phyloP scores from a whole-genome alignment of 2,113 vertebrate species.

The Proteles cristata region DNA sequence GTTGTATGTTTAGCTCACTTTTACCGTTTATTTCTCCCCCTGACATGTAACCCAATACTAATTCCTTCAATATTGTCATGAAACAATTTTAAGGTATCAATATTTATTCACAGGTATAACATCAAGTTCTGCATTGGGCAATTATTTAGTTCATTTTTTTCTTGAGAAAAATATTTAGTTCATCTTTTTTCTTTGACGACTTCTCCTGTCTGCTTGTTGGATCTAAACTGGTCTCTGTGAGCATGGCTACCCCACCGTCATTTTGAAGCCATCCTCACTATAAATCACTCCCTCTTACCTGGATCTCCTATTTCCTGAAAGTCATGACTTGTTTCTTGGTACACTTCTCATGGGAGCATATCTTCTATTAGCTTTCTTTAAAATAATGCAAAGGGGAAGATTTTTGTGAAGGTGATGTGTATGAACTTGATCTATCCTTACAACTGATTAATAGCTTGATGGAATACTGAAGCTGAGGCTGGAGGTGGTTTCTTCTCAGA shows the following conservation, averaged over 20 bases:
- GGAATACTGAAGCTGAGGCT: not conserved
- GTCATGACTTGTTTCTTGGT: not conserved
- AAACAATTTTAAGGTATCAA: not conserved
- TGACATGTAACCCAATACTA: not conserved
- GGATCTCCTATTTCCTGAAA: conserved; percentile 39
- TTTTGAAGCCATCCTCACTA: not conserved
- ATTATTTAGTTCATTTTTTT: not conserved
- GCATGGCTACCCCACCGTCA: not conserved
- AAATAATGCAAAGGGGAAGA: not conserved
- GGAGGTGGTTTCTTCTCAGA: not conserved
- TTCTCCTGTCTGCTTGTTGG: not conserved
- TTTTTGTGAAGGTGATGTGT: not conserved
- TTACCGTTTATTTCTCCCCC: not conserved
- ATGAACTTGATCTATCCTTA: not conserved
- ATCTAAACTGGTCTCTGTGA: not conserved
- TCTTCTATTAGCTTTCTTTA: not conserved
- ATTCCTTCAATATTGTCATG: not conserved
- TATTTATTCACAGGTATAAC: not conserved
- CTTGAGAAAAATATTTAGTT: not conserved
- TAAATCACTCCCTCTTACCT: not conserved
- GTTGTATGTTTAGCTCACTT: not conserved
- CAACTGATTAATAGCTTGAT: not conserved
- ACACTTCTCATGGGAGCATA: not conserved
- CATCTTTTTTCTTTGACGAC: not conserved
- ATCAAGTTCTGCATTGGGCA: not conserved